These are phyloP conservation scores for Neodiprion pinetum DNA, from an alignment of 1,140 invertebrate species.

Conservation along the genomic window DNA sequence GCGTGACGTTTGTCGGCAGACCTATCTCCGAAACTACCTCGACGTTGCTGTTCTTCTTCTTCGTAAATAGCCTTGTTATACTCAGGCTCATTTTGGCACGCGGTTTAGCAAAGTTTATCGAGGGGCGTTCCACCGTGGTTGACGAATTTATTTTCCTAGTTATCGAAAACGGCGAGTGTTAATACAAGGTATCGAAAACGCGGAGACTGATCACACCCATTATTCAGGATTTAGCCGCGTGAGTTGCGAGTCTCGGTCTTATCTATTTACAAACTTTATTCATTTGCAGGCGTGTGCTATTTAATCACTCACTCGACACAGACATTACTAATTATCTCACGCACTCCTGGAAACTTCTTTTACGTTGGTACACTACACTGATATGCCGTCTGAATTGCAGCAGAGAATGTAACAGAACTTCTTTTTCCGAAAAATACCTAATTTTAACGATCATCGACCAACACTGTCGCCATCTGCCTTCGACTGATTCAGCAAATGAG, in stretches of 20 bases:
- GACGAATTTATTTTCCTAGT: neutral
- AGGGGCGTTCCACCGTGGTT: constrained; percentile 19
- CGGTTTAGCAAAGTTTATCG: constrained; percentile 17
- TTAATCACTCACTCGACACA: neutral
- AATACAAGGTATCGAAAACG: neutral
- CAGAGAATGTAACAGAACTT: too few relatives aligned
- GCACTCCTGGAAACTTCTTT: too few relatives aligned
- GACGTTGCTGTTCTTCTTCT: constrained; percentile 40
- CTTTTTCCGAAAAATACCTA: too few relatives aligned
- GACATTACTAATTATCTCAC: too few relatives aligned
- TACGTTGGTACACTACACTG: too few relatives aligned
- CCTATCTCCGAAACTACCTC: constrained; percentile 69
- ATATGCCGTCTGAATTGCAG: neutral
- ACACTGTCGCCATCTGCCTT: neutral
- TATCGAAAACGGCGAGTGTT: neutral
- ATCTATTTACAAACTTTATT: neutral
- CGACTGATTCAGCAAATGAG: neutral
- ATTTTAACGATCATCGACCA: too few relatives aligned
- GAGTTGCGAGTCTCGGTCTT: neutral
- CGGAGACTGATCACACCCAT: constrained; percentile 3
- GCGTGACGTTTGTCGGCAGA: constrained; percentile 77
- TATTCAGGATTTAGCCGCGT: neutral
- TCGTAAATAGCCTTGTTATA: constrained; percentile 55
- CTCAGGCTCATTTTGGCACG: constrained; percentile 53
- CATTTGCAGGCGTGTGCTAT: neutral